Evolutionary conservation across 2,113 vertebrate species (phyloP), one percentile per base, ranked within the genome.

Genomic region (Mirza zaza): DNA sequence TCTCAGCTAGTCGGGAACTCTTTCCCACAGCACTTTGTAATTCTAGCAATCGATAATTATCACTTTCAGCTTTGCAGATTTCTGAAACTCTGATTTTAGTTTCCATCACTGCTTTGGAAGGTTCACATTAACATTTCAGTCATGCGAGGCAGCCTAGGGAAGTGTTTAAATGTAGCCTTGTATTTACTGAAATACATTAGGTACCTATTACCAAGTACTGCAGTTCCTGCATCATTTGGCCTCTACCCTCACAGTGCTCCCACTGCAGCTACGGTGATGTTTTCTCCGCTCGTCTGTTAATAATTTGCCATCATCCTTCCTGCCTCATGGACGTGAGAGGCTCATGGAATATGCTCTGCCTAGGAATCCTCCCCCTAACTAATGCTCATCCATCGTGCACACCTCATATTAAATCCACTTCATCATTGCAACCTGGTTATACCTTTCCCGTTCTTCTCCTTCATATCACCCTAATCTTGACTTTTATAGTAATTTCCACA

Each of bases 371-470:
- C 13, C 8, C 7, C 7, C 65, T 39, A 0, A 0, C 34, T 29
- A 8, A 13, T 7, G 23, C 27, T 68, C 39, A 2, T 6, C 10
- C 32, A 2, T 18, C 13, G 9, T 1, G 0, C 0, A 9, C 1
- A 1, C 42, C 21, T 52, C n/a, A 21, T 14, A 71, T 55, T 1
- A 14, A 50, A 52, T 3, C 17, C 11, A 11, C 3, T 1, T 70
- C 23, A 25, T n/a, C 48, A 17, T 4, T 32, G 21, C 6, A 6
- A 21, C 15, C 77, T 25, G 52, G 39, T 4, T 3, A 65, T 18
- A 1, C 45, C 52, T 61, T 34, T 36, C 23, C 34, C 67, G 3
- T 11, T 77, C 23, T 21, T 21, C 13, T 55, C 12, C 65, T n/a
- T 34, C 6, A 0, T 48, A 0, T 21, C 14, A 5, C 75, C 15